Conservation (phyloP, 2,797 vertebrate species). For the Australoheros facetus region DNA sequence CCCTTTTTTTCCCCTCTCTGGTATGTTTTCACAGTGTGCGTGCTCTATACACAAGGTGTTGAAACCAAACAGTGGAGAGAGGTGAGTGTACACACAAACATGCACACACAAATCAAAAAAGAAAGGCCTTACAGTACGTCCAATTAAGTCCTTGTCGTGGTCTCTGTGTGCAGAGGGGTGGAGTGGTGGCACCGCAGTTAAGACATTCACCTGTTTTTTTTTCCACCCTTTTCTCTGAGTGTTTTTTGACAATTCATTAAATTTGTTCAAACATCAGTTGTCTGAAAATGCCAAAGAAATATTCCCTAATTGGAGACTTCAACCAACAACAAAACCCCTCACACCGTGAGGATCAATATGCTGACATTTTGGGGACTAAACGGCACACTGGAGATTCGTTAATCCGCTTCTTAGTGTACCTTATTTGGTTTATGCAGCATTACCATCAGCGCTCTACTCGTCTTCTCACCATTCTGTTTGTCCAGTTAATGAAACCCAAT, state of each 20-base stretch:
- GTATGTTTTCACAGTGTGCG: slow-evolving; percentile 85
- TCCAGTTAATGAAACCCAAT: background rate
- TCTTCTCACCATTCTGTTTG: background rate
- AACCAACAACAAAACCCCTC: slow-evolving; percentile 13
- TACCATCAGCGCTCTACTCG: background rate
- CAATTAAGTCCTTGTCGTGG: slow-evolving; percentile 31
- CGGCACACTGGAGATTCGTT: slow-evolving; percentile 6
- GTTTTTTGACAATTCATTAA: slow-evolving; percentile 44
- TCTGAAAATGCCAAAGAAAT: slow-evolving; percentile 46
- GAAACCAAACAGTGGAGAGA: slow-evolving; percentile 96
- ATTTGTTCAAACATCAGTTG: slow-evolving; percentile 31
- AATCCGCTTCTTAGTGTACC: slow-evolving; percentile 1
- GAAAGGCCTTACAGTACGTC: slow-evolving; percentile 6
- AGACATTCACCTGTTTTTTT: slow-evolving; percentile 10
- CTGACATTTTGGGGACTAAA: slow-evolving; percentile 44
- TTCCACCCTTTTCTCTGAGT: background rate
- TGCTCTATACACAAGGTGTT: slow-evolving; percentile 92
- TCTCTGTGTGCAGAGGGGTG: background rate
- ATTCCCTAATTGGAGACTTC: slow-evolving; percentile 51
- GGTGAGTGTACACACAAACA: slow-evolving; percentile 76
- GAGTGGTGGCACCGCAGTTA: slow-evolving; percentile 7
- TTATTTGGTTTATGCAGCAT: slow-evolving; percentile 11
- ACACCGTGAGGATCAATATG: slow-evolving; percentile 50
- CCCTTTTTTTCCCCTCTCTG: slow-evolving; percentile 32
- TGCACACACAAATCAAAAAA: background rate